Conservation (phyloP, 1,140 invertebrate genomes). For the Scaptomyza graminum region DNA sequence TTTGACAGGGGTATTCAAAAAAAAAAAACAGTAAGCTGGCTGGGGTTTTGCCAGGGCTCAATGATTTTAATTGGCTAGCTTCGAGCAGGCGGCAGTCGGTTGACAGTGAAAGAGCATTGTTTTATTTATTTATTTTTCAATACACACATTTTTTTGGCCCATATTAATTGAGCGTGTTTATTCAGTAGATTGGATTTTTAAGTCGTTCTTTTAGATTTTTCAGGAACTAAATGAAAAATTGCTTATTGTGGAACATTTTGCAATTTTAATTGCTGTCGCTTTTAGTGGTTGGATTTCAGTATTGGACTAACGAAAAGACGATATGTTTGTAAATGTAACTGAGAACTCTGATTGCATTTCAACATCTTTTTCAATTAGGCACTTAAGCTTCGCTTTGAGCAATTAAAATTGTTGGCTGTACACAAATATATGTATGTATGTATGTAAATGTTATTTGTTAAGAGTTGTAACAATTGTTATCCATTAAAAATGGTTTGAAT, state of each 20-base stretch:
- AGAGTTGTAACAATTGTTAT: not conserved
- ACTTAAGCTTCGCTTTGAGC: conserved; percentile 29
- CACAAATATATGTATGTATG: conserved; percentile 10
- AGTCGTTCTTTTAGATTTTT: conserved; percentile 29
- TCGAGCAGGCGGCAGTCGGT: not conserved
- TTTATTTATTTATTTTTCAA: conserved; percentile 18
- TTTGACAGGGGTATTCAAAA: conserved; percentile 3
- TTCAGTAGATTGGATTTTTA: conserved; percentile 41
- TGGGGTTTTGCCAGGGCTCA: conserved; percentile 12
- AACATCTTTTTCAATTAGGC: conserved; percentile 14
- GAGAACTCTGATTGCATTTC: conserved; percentile 15
- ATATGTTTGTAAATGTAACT: not conserved
- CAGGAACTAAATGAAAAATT: conserved; percentile 29
- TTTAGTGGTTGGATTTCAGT: not conserved
- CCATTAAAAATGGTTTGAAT: not conserved
- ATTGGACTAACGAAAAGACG: not conserved
- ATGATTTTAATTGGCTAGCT: conserved; percentile 36
- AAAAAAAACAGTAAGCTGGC: conserved; percentile 27
- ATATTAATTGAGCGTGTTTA: conserved; percentile 43
- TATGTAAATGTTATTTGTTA: not conserved
- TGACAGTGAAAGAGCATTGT: conserved; percentile 12
- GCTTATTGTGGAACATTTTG: conserved; percentile 62
- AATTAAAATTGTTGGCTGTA: conserved; percentile 28
- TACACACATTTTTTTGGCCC: conserved; percentile 4
- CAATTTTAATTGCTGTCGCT: conserved; percentile 39